Conservation (phyloP, 2,888 invertebrate genomes). For the Conus canariensis region DNA sequence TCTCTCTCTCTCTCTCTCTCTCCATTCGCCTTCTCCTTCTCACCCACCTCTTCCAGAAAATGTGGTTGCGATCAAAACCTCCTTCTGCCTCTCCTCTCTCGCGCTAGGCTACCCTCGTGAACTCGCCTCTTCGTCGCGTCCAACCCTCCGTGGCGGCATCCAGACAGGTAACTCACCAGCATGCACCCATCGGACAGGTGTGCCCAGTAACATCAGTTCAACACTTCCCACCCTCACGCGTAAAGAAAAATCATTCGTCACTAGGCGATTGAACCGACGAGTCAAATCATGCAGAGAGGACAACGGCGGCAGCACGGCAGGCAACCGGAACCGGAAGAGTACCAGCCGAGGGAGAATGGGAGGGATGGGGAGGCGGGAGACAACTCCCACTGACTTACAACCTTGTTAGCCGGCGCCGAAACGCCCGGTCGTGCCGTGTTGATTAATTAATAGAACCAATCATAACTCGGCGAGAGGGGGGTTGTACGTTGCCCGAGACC, state of each 20-base stretch:
- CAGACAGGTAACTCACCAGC: background rate
- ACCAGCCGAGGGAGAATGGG: background rate
- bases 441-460: background rate
- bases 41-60: background rate
- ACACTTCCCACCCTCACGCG: no score
- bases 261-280: background rate
- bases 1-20: background rate
- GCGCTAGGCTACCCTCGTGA: no score
- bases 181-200: background rate
- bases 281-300: constrained; percentile 11
- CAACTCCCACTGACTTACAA: background rate
- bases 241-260: background rate
- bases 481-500: background rate
- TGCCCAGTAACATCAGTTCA: no score
- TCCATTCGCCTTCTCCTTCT: background rate
- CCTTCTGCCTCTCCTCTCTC: no score
- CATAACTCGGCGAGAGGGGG: background rate
- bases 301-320: background rate
- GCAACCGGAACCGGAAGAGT: constrained; percentile 11
- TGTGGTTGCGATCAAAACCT: no score
- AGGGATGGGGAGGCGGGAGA: background rate
- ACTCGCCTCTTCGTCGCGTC: no score
- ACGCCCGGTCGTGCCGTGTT: background rate
- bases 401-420: background rate
- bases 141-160: no score